Evolutionary conservation across 2,113 vertebrate species (phyloP).

Genomic region (Amphilophus citrinellus): DNA sequence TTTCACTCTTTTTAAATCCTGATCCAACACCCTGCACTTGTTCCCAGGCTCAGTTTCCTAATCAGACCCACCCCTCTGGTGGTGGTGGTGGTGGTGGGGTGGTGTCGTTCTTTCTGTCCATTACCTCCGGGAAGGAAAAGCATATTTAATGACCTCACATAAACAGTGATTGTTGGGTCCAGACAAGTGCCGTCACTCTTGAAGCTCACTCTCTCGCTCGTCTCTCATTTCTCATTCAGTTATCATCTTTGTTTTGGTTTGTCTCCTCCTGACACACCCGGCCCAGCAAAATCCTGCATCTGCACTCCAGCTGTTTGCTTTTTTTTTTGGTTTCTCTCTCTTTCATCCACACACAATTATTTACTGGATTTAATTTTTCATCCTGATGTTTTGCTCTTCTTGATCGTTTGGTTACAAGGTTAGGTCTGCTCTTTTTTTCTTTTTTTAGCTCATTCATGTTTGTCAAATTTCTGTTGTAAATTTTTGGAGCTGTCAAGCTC

Average conservation of each 20-base stretch:
- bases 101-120: constrained; percentile 13
- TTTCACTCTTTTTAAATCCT: neutral
- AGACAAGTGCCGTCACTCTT: constrained; percentile 43
- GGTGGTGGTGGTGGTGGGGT: neutral
- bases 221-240: constrained; percentile 21
- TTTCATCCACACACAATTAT: neutral
- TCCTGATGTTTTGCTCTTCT: neutral
- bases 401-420: neutral
- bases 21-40: neutral
- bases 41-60: constrained; percentile 14
- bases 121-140: constrained; percentile 54
- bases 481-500: constrained; percentile 10
- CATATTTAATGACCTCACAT: constrained; percentile 56
- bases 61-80: constrained; percentile 30
- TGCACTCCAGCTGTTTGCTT: constrained; percentile 31
- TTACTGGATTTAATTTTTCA: constrained; percentile 13
- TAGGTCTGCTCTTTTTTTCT: neutral
- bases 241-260: constrained; percentile 15
- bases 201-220: constrained; percentile 43
- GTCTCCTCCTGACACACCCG: constrained; percentile 32
- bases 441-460: neutral
- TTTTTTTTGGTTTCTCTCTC: constrained; percentile 16
- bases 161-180: constrained; percentile 49
- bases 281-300: constrained; percentile 14
- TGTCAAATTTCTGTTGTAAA: neutral